A percentile compares a stretch with the other conserved stretches of the same genome.
These are phyloP conservation scores for Tauraco hartlaubi DNA, from an alignment of 2,797 vertebrate species.

Conservation along the genomic window DNA sequence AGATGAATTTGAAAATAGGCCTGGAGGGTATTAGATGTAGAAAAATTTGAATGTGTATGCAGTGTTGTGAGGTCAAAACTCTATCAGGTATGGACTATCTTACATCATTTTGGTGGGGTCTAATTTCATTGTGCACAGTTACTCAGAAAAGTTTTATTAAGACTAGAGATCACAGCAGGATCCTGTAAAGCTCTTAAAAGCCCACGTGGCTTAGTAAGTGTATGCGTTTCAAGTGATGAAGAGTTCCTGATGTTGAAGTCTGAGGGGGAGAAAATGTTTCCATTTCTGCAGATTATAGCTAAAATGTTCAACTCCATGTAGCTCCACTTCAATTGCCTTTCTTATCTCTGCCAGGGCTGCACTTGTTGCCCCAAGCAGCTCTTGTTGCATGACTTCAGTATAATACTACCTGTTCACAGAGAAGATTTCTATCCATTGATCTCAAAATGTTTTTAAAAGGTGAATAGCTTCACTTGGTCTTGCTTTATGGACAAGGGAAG, in stretches of 20 bases:
- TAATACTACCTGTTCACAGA: not conserved
- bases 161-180: not conserved
- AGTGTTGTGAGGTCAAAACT: not conserved
- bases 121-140: not conserved
- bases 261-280: not conserved
- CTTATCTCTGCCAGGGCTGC: not conserved
- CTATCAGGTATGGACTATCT: not conserved
- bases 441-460: not conserved
- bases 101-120: not conserved
- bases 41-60: not conserved
- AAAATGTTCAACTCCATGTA: not conserved
- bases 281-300: not conserved
- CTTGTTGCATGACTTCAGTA: not conserved
- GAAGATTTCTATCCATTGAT: not conserved
- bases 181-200: not conserved
- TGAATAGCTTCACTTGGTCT: not conserved
- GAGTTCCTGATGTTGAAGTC: not conserved
- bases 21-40: not conserved
- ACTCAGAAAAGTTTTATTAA: conserved; percentile 11
- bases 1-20: not conserved
- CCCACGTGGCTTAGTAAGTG: not conserved
- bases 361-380: not conserved
- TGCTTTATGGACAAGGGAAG: not conserved
- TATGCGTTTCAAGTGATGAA: not conserved
- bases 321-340: not conserved